phyloP scores from a whole-genome alignment of 2,113 vertebrate species.

The Lophochroa leadbeateri region DNA sequence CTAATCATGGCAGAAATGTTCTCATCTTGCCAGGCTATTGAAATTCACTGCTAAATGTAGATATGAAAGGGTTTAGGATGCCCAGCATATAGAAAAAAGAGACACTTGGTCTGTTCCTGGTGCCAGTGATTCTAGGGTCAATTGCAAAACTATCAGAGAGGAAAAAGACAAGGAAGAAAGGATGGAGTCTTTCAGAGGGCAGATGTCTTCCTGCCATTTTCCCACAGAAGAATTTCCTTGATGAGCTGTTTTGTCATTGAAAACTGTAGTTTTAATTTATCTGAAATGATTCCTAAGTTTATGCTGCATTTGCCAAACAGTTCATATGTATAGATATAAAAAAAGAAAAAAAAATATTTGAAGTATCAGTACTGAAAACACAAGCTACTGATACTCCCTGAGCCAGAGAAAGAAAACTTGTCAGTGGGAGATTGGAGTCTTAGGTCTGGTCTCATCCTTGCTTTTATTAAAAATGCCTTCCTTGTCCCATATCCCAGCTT shows the following conservation, averaged over 20 bases:
- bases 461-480: conserved; percentile 15
- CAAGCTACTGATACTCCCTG: neutral
- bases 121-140: neutral
- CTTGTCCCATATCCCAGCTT: neutral
- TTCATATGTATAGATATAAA: neutral
- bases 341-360: neutral
- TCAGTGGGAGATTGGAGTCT: neutral
- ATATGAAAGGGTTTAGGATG: neutral
- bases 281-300: neutral
- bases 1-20: neutral
- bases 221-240: neutral
- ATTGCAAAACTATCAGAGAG: neutral
- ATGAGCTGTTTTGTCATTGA: neutral
- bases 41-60: neutral
- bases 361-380: neutral
- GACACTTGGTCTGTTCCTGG: neutral
- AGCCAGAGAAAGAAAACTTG: neutral
- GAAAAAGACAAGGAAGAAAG: neutral
- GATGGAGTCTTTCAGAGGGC: accelerated
- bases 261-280: neutral
- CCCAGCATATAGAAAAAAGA: neutral
- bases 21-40: neutral
- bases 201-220: neutral
- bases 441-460: neutral
- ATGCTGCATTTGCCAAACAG: neutral